Conservation (phyloP, 2,888 invertebrate genomes). For the Eristalis arbustorum region DNA sequence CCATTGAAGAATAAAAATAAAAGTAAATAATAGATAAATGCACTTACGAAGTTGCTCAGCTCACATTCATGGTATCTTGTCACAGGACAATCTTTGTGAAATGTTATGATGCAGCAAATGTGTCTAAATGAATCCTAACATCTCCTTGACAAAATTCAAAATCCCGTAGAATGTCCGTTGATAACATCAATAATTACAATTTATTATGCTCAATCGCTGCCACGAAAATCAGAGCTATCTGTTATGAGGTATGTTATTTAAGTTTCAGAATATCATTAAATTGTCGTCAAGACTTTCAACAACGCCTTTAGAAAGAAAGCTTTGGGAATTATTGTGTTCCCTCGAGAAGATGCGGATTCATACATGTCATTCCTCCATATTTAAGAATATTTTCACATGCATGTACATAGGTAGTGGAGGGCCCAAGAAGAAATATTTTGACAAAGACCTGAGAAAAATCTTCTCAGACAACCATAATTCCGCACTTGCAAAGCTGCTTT, state of each 20-base stretch:
- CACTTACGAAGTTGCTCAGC: slow-evolving; percentile 11
- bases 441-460: background rate
- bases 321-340: background rate
- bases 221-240: slow-evolving; percentile 19
- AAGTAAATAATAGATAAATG: slow-evolving; percentile 60
- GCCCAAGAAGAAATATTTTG: background rate
- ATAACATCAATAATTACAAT: background rate
- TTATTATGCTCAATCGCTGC: background rate
- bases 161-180: background rate
- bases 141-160: background rate
- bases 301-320: background rate
- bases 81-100: background rate
- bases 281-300: slow-evolving; percentile 10
- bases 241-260: background rate
- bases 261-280: slow-evolving; percentile 4
- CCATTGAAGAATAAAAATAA: slow-evolving; percentile 37
- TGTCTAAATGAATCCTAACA: background rate
- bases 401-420: background rate
- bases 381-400: slow-evolving; percentile 23
- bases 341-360: background rate
- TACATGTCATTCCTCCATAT: background rate
- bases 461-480: slow-evolving; percentile 30
- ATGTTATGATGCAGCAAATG: background rate
- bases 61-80: background rate
- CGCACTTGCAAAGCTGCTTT: slow-evolving; percentile 20